Base-by-base conservation (phyloP, 2,888 invertebrate species). In the Tenthredo mesomela region DNA sequence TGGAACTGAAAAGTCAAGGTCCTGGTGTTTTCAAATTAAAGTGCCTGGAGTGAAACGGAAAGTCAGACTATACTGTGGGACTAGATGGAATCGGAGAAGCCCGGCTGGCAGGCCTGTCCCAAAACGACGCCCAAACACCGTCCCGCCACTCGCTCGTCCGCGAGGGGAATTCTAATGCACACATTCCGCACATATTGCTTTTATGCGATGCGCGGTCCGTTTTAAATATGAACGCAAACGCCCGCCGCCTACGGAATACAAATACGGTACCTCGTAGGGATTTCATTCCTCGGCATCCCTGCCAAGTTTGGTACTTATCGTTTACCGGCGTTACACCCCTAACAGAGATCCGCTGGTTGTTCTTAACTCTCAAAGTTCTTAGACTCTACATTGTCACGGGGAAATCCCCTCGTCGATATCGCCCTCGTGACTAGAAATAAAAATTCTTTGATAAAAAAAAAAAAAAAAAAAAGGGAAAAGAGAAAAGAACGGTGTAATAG, bases 101-200 rank as follows among this genome's bases (percentile, higher is more conserved):
- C 29, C 15, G 67, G 82, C 4, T 29, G 82, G 43, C 82, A 67
- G 82, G 47, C 67, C 21, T 61, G 40, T 33, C 73, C 84, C 73
- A 43, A 58, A 71, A 75, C 84, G 73, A 73, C 73, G 73, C 21
- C 58, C 84, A 84, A 47, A 33, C 75, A 47, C 40, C 50, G 71
- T 77, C 77, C 77, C 65, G 77, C 77, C 43, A 43, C 84, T 65
- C 77, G 77, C 33, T 73, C 65, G 50, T 43, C 67, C 21, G 65
- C 77, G 84, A 71, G 33, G 65, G 77, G 84, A 84, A 84, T 84
- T 78, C 84, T 78, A 84, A 84, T 84, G 78, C 84, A 50, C 65
- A 77, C 77, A 84, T 84, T 84, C 77, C 78, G 77, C 84, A 84
- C 84, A 78, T 84, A 84, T 84, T 84, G 77, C 84, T 78, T 47